Evolutionary conservation across 1,140 invertebrate genomes (phyloP).

Genomic region (Chironomus tepperi): DNA sequence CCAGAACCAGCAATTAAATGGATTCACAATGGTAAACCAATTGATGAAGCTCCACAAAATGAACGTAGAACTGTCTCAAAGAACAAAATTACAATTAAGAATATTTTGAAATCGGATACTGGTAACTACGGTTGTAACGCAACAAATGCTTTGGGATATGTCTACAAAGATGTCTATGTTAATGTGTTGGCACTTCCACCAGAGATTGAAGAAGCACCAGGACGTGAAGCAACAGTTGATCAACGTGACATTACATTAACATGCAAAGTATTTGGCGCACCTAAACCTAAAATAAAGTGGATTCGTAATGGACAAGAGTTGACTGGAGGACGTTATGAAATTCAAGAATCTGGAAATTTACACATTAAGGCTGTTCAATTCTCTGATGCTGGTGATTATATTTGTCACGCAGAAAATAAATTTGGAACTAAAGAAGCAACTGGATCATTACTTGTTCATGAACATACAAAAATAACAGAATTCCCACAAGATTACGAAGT

Average conservation of each 20-base stretch:
- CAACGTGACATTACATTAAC: slow-evolving; percentile 71
- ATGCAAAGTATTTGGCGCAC: slow-evolving; percentile 92
- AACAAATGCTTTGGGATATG: slow-evolving; percentile 94
- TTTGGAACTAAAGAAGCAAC: slow-evolving; percentile 70
- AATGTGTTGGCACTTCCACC: slow-evolving; percentile 91
- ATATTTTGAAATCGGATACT: slow-evolving; percentile 81
- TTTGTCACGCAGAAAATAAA: slow-evolving; percentile 88
- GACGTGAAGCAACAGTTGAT: slow-evolving; percentile 70
- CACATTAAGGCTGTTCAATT: slow-evolving; percentile 74
- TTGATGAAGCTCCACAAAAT: slow-evolving; percentile 67
- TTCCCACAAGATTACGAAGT: slow-evolving; percentile 86
- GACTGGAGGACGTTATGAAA: slow-evolving; percentile 72
- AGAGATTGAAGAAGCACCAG: slow-evolving; percentile 77
- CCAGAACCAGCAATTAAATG: slow-evolving; percentile 88
- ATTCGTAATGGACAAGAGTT: slow-evolving; percentile 68
- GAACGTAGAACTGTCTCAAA: slow-evolving; percentile 53
- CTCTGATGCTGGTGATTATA: slow-evolving; percentile 79
- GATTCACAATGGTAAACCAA: slow-evolving; percentile 92
- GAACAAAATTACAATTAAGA: slow-evolving; percentile 73
- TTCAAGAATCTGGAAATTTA: slow-evolving; percentile 69
- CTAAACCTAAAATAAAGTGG: slow-evolving; percentile 92
- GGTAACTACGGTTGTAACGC: slow-evolving; percentile 99
- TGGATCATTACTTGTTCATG: slow-evolving; percentile 74
- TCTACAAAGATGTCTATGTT: slow-evolving; percentile 95
- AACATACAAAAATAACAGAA: slow-evolving; percentile 74